A percentile compares a stretch with the other conserved stretches of the same genome.
Evolutionary conservation across 2,113 vertebrate species (phyloP).

Genomic region (human (Homo sapiens)): DNA sequence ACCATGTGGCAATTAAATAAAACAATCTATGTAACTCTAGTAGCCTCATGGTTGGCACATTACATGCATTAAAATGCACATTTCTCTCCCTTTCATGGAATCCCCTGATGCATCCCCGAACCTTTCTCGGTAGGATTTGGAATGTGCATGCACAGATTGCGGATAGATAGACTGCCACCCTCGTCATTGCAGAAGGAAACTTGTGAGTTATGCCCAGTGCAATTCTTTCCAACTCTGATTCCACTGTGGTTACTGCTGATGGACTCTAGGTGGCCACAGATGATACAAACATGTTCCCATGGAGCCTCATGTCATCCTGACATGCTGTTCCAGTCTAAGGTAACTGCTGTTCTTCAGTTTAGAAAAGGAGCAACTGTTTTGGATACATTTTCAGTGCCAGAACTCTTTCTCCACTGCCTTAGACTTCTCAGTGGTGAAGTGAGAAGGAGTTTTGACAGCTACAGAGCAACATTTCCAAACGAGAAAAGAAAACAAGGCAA

Average conservation of each 20-base stretch:
- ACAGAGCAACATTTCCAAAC: not conserved
- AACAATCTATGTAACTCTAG: not conserved
- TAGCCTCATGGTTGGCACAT: fast-evolving
- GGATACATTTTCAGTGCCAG: not conserved
- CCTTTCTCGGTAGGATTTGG: not conserved
- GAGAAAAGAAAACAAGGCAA: not conserved
- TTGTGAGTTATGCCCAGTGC: fast-evolving
- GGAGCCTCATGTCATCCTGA: not conserved
- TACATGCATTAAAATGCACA: not conserved
- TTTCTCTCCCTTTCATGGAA: not conserved
- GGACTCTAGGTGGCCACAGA: fast-evolving
- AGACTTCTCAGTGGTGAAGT: not conserved
- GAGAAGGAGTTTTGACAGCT: not conserved
- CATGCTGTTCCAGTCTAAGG: fast-evolving
- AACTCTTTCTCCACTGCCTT: not conserved
- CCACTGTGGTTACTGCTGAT: fast-evolving
- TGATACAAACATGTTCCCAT: fast-evolving
- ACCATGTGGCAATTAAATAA: no score
- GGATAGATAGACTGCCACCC: fast-evolving
- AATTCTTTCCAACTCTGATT: fast-evolving
- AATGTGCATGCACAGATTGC: fast-evolving
- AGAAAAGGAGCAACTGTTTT: not conserved
- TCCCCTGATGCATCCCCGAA: not conserved
- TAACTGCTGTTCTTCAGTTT: not conserved
- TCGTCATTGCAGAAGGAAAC: fast-evolving